Conservation (phyloP, 2,888 invertebrate genomes). For the Machimus rusticus region DNA sequence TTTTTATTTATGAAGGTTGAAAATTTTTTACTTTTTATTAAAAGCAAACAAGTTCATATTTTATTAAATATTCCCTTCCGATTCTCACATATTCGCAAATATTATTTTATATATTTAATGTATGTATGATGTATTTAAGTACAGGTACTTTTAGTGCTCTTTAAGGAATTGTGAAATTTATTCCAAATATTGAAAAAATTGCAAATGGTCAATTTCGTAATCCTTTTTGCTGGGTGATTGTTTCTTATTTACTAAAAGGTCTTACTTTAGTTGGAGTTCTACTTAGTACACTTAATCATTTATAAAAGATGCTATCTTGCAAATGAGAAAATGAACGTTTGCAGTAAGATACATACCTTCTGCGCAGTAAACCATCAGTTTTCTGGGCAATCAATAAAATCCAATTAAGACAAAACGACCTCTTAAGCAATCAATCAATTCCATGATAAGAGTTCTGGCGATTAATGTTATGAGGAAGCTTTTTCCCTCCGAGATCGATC, state of each 20-base stretch:
- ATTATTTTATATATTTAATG: too few species aligned
- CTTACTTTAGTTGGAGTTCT: neutral
- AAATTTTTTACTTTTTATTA: neutral
- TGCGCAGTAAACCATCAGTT: conserved; percentile 8
- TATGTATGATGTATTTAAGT: too few species aligned
- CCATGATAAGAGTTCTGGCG: conserved; percentile 12
- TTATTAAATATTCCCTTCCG: too few species aligned
- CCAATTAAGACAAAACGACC: conserved; percentile 38
- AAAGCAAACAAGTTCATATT: neutral
- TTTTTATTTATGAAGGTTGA: neutral
- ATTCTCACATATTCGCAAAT: too few species aligned
- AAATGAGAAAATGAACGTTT: neutral
- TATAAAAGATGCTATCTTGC: neutral
- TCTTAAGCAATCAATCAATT: conserved; percentile 40
- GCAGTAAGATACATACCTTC: neutral
- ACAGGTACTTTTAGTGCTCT: too few species aligned
- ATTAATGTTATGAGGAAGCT: conserved; percentile 30
- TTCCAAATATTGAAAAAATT: too few species aligned
- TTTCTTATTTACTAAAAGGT: neutral
- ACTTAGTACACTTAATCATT: neutral
- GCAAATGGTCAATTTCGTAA: too few species aligned
- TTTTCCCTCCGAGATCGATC: neutral
- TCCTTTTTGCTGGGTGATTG: too few species aligned
- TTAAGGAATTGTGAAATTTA: too few species aligned
- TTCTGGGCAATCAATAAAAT: conserved; percentile 31